These are phyloP conservation scores for Laspeyria flexula DNA, from an alignment of 2,888 invertebrate species.

Conservation along the genomic window DNA sequence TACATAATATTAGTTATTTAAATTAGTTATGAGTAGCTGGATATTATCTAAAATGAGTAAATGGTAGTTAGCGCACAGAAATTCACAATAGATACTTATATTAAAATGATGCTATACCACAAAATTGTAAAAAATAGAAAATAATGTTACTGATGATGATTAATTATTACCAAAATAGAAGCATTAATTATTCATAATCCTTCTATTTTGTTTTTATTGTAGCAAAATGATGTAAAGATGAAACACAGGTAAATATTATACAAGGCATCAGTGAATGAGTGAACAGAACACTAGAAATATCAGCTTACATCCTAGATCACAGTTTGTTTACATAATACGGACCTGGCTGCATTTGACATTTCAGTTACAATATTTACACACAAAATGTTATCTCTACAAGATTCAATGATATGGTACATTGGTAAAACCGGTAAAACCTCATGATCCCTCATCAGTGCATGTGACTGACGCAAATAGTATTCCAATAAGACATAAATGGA, in stretches of 20 bases:
- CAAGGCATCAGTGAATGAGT: no score
- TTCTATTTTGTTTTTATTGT: no score
- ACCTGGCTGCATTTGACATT: not conserved
- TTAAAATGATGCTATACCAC: no score
- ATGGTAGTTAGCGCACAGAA: no score
- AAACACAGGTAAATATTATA: no score
- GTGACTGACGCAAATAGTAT: constrained; percentile 41
- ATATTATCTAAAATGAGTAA: no score
- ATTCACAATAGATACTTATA: no score
- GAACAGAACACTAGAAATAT: not conserved
- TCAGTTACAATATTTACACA: not conserved
- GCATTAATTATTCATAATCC: not conserved
- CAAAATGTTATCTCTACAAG: constrained; percentile 10
- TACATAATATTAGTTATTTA: no score
- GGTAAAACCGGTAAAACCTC: constrained; percentile 1
- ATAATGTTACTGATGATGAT: no score
- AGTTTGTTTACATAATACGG: constrained; percentile 19
- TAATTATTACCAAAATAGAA: not conserved
- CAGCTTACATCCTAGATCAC: not conserved
- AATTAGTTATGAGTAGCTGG: no score
- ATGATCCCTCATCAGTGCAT: constrained; percentile 11
- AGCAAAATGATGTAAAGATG: no score
- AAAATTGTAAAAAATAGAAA: no score
- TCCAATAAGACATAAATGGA: constrained; percentile 56
- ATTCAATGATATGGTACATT: constrained; percentile 8